Evolutionary conservation across 2,113 vertebrate genomes (phyloP), one percentile per base, ranked within the genome.

Genomic region (Dicerorhinus sumatrensis): DNA sequence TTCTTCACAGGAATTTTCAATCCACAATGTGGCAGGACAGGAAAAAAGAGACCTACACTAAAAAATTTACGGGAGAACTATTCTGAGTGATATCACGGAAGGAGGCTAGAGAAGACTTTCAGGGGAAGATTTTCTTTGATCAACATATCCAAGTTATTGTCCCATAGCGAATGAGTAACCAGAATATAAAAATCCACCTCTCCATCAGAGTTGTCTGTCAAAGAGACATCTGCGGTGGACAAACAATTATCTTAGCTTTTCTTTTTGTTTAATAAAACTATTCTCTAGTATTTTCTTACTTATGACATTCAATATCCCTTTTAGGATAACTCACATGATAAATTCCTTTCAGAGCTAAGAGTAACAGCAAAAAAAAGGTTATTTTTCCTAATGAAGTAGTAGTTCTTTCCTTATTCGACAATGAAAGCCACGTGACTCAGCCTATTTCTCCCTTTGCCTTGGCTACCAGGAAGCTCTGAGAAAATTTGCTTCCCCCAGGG

Each of bases 391-490:
- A 85, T 62, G 76, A 93, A 85, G 12, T 51, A 84, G n/a, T 76
- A 73, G 27, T 87, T 51, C 46, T 96, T 89, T 91, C 29, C 56
- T 67, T 73, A 79, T 31, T 72, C 69, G 69, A 72, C 46, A 72
- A 56, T 48, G 73, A 88, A 96, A 93, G 18, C 29, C 67, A 27
- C 5, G 3, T 33, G 46, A 92, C 13, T 18, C 56, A 82, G 63
- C 18, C 17, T 91, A 21, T 82, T 92, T 97, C 65, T 93, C 13
- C 39, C 62, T 86, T 92, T 70, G 75, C 67, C 62, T 76, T 81
- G 18, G 25, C 33, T 82, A 93, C 97, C 69, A 83, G 97, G 92
- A 93, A 97, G 89, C 90, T 82, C 85, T 42, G 9, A 76, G 73
- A 94, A 90, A 88, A 88, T 83, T 31, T 82, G 48, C 56, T 91